Percentiles rank a stretch among this genome's conserved stretches.
phyloP scores from a whole-genome alignment of 2,888 invertebrate genomes.

The Callimorpha dominula region DNA sequence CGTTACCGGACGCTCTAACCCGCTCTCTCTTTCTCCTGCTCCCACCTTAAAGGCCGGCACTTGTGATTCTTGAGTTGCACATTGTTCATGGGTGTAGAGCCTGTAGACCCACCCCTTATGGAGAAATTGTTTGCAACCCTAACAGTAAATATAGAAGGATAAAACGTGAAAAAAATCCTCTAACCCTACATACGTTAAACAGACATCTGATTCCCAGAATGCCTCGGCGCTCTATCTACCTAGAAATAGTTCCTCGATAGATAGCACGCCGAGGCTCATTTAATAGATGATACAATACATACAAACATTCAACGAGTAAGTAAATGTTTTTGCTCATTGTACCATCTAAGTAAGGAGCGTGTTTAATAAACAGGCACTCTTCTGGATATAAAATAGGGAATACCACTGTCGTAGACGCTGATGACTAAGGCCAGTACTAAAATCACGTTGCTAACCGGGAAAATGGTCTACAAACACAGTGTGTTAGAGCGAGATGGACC shows the following conservation, averaged over 20 bases:
- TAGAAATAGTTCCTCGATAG: not conserved
- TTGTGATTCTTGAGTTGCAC: too few relatives aligned
- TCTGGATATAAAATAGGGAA: constrained; percentile 54
- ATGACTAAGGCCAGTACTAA: constrained; percentile 57
- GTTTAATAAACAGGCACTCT: constrained; percentile 64
- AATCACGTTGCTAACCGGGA: constrained; percentile 57
- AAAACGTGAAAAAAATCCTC: not conserved
- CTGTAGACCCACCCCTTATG: not conserved
- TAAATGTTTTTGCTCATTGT: not conserved
- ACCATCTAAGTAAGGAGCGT: constrained; percentile 39
- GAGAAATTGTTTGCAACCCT: too few relatives aligned
- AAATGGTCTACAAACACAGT: constrained; percentile 56
- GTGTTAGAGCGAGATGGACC: constrained; percentile 62
- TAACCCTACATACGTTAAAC: not conserved
- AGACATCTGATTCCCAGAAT: not conserved
- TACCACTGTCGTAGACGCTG: constrained; percentile 49
- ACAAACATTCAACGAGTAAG: not conserved
- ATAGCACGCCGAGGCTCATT: not conserved
- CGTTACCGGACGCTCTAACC: too few relatives aligned
- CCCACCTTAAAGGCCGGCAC: too few relatives aligned
- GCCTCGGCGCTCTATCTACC: not conserved
- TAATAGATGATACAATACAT: not conserved
- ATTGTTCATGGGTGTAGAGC: too few relatives aligned
- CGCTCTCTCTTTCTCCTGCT: too few relatives aligned
- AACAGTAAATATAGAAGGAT: too few relatives aligned